These are phyloP conservation scores for Hirtodrosophila confusa DNA, from an alignment of 2,888 invertebrate species.

Conservation along the genomic window DNA sequence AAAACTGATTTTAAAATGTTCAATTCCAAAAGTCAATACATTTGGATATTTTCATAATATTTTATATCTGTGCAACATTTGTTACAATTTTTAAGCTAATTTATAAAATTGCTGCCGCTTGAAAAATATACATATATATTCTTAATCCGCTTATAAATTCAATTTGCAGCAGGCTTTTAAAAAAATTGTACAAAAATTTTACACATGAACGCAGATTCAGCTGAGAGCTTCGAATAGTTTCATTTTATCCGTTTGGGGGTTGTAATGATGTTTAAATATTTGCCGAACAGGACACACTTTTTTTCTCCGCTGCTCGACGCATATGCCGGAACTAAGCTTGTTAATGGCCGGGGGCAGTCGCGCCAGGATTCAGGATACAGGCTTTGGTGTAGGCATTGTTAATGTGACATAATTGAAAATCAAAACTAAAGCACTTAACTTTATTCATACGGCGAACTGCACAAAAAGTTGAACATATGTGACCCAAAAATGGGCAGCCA, in stretches of 20 bases:
- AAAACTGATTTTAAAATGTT: constrained; percentile 29
- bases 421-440: constrained; percentile 82
- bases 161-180: constrained; percentile 59
- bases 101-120: constrained; percentile 39
- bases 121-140: constrained; percentile 32
- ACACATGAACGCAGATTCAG: constrained; percentile 68
- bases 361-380: neutral
- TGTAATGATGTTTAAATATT: constrained; percentile 68
- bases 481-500: constrained; percentile 20
- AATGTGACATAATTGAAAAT: constrained; percentile 82
- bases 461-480: constrained; percentile 76
- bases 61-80: constrained; percentile 59
- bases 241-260: constrained; percentile 46
- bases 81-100: constrained; percentile 77
- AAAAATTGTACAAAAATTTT: constrained; percentile 64
- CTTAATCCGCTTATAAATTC: constrained; percentile 74
- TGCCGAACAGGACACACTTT: constrained; percentile 39
- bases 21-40: constrained; percentile 66
- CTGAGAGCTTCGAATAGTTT: constrained; percentile 43
- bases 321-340: constrained; percentile 64
- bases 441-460: constrained; percentile 63
- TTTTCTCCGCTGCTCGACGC: constrained; percentile 23
- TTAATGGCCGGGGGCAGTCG: constrained; percentile 50
- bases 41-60: constrained; percentile 20
- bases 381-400: constrained; percentile 31